These are phyloP conservation scores for Lasioglossum villosulum DNA, from an alignment of 2,888 invertebrate species.

Conservation along the genomic window DNA sequence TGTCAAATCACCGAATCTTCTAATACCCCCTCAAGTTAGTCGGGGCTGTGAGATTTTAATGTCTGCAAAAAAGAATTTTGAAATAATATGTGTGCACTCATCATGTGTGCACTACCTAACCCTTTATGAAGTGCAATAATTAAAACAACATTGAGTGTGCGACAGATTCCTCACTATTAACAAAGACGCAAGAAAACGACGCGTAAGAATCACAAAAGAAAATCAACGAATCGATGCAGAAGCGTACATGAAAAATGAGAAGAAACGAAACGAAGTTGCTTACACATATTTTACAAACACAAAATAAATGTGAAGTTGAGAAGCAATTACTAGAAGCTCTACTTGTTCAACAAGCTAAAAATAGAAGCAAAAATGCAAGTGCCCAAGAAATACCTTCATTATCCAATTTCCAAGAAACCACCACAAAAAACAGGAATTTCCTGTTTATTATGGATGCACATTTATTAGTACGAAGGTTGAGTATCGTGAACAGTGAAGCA, in stretches of 20 bases:
- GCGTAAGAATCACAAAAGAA: no score
- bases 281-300: not conserved
- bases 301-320: not conserved
- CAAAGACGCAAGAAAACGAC: no score
- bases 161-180: no score
- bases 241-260: not conserved
- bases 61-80: no score
- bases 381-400: not conserved
- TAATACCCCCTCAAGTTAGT: no score
- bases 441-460: constrained; percentile 7
- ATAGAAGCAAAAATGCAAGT: not conserved
- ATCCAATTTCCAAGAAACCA: constrained; percentile 9
- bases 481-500: not conserved
- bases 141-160: no score
- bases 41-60: no score
- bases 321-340: not conserved
- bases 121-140: no score
- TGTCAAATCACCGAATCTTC: no score
- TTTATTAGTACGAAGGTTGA: constrained; percentile 3
- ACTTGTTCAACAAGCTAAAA: not conserved
- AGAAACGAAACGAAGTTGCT: not conserved
- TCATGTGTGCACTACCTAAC: no score
- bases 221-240: not conserved
- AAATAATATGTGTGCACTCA: no score
- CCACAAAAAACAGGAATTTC: constrained; percentile 3